Evolutionary conservation across 2,888 invertebrate genomes (phyloP).

Genomic region (Dolichomitus sp.): DNA sequence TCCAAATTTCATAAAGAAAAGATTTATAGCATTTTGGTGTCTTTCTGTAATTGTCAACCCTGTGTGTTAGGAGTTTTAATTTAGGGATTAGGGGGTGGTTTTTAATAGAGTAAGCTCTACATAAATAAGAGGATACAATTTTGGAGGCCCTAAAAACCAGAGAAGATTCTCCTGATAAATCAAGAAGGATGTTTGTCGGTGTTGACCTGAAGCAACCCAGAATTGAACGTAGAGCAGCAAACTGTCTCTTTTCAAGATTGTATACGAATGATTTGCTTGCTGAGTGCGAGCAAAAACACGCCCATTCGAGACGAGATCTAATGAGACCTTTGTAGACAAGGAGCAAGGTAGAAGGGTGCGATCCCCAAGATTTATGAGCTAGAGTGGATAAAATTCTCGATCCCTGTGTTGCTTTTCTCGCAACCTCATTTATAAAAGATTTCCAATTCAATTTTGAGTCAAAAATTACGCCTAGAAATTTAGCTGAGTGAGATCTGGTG

Average conservation of each 20-base stretch:
- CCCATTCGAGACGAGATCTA: slow-evolving; percentile 25
- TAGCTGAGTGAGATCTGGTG: background rate
- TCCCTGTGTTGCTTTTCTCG: background rate
- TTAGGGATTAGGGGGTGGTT: slow-evolving; percentile 20
- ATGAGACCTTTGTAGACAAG: slow-evolving; percentile 10
- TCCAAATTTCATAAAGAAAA: background rate
- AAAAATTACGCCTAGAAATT: slow-evolving; percentile 23
- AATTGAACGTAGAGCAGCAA: background rate
- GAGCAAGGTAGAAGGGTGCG: background rate
- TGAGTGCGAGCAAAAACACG: background rate
- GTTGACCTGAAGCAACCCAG: slow-evolving; percentile 8
- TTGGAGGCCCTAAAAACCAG: background rate
- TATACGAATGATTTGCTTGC: background rate
- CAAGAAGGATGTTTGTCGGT: slow-evolving; percentile 4
- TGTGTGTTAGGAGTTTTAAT: background rate
- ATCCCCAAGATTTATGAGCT: slow-evolving; percentile 25
- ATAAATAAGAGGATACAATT: background rate
- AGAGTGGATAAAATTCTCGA: slow-evolving; percentile 4
- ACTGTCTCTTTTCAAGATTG: background rate
- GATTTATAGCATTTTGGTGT: background rate
- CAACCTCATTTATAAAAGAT: background rate
- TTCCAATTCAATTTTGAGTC: slow-evolving; percentile 43
- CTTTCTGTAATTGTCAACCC: background rate
- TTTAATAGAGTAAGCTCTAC: background rate
- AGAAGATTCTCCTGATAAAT: background rate